These are phyloP conservation scores for Parotocinclus haroldoi DNA, from an alignment of 2,797 vertebrate species.

Conservation along the genomic window DNA sequence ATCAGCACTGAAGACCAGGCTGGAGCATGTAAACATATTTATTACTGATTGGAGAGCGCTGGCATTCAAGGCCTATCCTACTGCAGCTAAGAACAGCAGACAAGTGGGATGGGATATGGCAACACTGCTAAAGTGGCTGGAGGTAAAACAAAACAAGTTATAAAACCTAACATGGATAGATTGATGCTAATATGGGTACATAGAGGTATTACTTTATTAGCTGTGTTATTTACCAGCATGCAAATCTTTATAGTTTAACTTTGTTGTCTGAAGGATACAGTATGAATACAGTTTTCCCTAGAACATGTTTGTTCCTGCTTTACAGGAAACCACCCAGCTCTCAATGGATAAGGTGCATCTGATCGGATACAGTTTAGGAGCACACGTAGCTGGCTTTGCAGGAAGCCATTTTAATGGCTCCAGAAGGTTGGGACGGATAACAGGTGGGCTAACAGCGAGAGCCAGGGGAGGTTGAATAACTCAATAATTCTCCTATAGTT, in stretches of 20 bases:
- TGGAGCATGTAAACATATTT: slow-evolving; percentile 65
- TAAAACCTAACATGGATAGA: not conserved
- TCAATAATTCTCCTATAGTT: too few species aligned
- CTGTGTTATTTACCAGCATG: too few species aligned
- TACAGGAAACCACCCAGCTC: slow-evolving; percentile 68
- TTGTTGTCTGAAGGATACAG: too few species aligned
- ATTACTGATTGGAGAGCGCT: slow-evolving; percentile 73
- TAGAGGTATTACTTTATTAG: too few species aligned
- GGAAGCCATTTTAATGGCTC: slow-evolving; percentile 69
- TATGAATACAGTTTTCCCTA: not conserved
- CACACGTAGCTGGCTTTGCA: slow-evolving; percentile 81
- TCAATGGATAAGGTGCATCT: slow-evolving; percentile 73
- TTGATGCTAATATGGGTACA: too few species aligned
- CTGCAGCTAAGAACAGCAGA: slow-evolving; percentile 70
- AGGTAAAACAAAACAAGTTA: slow-evolving; percentile 59
- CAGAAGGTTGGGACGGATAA: slow-evolving; percentile 80
- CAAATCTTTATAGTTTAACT: not conserved
- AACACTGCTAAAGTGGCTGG: slow-evolving; percentile 72
- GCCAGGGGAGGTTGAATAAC: too few species aligned
- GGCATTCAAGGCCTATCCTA: slow-evolving; percentile 71
- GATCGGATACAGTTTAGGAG: slow-evolving; percentile 84
- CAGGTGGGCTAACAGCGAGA: slow-evolving; percentile 65
- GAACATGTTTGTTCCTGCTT: slow-evolving; percentile 32
- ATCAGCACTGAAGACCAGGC: slow-evolving; percentile 64
- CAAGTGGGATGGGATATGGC: slow-evolving; percentile 73